Conservation (phyloP, 2,113 vertebrate genomes). For the Recurvirostra avosetta region DNA sequence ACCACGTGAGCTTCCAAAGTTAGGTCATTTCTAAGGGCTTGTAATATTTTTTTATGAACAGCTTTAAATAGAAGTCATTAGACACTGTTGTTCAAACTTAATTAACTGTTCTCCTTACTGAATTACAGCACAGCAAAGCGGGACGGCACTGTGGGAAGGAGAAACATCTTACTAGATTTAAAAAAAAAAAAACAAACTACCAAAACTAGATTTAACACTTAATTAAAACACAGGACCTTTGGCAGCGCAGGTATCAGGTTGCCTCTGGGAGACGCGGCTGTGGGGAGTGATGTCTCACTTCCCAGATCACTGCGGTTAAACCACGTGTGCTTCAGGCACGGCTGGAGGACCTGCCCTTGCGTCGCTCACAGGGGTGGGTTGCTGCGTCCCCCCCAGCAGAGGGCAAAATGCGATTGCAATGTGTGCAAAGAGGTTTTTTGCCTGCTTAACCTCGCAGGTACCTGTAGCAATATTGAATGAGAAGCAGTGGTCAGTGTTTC, state of each 20-base stretch:
- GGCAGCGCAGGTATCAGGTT: background rate
- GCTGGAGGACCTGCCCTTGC: background rate
- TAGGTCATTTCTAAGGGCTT: background rate
- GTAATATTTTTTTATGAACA: conserved; percentile 37
- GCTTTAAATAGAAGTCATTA: conserved; percentile 65
- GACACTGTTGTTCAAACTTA: conserved; percentile 60
- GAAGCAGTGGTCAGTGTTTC: background rate
- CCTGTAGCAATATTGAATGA: background rate
- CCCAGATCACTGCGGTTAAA: background rate
- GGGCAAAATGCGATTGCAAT: background rate
- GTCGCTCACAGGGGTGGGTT: background rate
- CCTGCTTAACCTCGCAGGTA: rapidly evolving
- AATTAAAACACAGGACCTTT: conserved; percentile 50
- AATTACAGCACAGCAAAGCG: conserved; percentile 42
- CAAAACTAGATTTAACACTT: conserved; percentile 18
- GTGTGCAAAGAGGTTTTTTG: background rate
- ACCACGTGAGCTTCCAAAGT: background rate
- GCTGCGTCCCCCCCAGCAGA: background rate
- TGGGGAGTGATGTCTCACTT: background rate
- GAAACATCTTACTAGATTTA: background rate
- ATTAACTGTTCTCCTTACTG: conserved; percentile 58
- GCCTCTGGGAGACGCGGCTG: background rate
- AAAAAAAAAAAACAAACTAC: background rate
- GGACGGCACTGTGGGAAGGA: background rate
- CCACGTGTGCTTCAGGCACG: rapidly evolving